phyloP scores from a whole-genome alignment of 2,888 invertebrate genomes.

The Tinea semifulvella region DNA sequence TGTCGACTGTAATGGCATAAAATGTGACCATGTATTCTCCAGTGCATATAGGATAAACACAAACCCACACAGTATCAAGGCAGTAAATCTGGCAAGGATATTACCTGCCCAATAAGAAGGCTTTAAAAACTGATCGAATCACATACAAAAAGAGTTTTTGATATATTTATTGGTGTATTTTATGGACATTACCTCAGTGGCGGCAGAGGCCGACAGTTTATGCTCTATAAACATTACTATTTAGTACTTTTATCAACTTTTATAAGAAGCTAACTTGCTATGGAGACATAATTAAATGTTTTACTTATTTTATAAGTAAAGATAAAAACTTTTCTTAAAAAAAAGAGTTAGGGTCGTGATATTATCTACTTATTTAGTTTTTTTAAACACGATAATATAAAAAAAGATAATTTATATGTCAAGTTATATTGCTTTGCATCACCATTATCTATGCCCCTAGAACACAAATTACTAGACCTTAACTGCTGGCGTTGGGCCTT shows the following conservation, averaged over 20 bases:
- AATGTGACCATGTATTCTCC: too few species aligned
- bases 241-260: conserved; percentile 56
- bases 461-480: too few species aligned
- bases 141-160: conserved; percentile 25
- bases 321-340: too few species aligned
- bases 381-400: too few species aligned
- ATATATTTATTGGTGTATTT: conserved; percentile 54
- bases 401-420: too few species aligned
- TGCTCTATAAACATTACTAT: conserved; percentile 53
- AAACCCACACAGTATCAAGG: conserved; percentile 2
- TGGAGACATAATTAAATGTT: conserved; percentile 32
- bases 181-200: conserved; percentile 17
- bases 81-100: conserved; percentile 12
- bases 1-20: too few species aligned
- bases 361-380: too few species aligned
- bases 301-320: too few species aligned
- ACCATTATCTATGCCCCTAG: too few species aligned
- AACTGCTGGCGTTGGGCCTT: too few species aligned
- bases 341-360: too few species aligned
- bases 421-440: too few species aligned
- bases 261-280: conserved; percentile 28
- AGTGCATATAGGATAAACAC: conserved; percentile 1
- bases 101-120: conserved; percentile 13
- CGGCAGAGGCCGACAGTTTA: conserved; percentile 40
- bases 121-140: conserved; percentile 15